Base-by-base conservation (phyloP, 1,140 invertebrate species). In the Drosophila parvula region DNA sequence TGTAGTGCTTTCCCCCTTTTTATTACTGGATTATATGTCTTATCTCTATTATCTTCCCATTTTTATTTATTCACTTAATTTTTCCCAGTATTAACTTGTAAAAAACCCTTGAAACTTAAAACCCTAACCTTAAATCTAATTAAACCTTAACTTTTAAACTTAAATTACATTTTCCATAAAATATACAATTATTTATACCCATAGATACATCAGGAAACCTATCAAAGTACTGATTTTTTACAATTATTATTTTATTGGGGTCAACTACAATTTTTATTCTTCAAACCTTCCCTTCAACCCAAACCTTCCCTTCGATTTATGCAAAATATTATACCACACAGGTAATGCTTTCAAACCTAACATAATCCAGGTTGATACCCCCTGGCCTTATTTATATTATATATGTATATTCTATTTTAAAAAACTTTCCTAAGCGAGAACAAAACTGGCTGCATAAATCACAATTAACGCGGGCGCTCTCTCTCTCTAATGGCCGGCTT, bases 391-490 rank as follows among this genome's bases (percentile, higher is more conserved):
- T 14, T 34, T 40, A 40, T 58, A 14, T 55, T 22, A 11, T 14
- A 41, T 40, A 40, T 58, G 8, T 14, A 41, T 47, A 40, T 58
- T 69, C 34, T 71, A 71, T 47, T 71, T 70, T 28, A 28, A 40
- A 64, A 41, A 41, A 34, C 30, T 65, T 68, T 65, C 5, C 6
- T 12, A 27, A 32, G 44, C 62, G 16, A 45, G 16, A 44, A 45
- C 30, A 32, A 61, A 67, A 56, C 38, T 27, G 28, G 44, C 62
- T 59, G 38, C 74, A 78, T 81, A 78, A 81, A 81, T 81, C 79
- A 78, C 79, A 81, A 68, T 81, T 78, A 81, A 74, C 62, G 38
- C 61, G 27, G 40, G n/a, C 47, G n/a, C 7, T 30, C 65, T 57
- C 7, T 30, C 65, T 57, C 64, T 63, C 48, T 51, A 65, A 83